Evolutionary conservation across 2,888 invertebrate genomes (phyloP).

Genomic region (Belgica antarctica): DNA sequence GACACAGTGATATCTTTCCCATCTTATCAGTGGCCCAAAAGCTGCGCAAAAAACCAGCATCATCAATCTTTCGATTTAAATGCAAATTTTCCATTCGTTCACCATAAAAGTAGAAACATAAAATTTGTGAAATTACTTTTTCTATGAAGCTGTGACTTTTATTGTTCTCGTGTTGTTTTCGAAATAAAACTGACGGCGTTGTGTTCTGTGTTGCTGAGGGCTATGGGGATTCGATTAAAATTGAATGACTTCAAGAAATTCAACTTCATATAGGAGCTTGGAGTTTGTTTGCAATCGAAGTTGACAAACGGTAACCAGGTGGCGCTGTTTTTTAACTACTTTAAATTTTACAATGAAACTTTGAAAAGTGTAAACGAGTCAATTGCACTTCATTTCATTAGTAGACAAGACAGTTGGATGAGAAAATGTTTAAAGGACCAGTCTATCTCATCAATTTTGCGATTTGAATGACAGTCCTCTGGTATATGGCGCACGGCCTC

Average conservation of each 20-base stretch:
- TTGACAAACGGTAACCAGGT: no score
- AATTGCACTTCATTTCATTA: no score
- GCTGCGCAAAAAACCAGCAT: neutral
- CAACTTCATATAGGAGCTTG: no score
- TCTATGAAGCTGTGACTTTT: neutral
- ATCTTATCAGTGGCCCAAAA: neutral
- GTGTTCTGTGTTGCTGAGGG: neutral
- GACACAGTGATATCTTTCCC: no score
- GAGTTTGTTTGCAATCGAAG: no score
- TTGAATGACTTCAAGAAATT: no score
- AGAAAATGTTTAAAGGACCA: no score
- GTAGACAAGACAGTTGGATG: neutral
- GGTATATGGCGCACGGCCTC: no score
- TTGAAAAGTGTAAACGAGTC: no score
- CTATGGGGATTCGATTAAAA: neutral
- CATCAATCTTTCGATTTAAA: constrained; percentile 34
- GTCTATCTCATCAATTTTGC: no score
- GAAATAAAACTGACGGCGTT: neutral
- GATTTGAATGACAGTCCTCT: no score
- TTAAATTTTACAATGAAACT: neutral
- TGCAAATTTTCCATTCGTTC: constrained; percentile 8
- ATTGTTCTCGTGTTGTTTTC: neutral
- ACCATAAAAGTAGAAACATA: constrained; percentile 15
- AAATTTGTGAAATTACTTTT: constrained; percentile 23
- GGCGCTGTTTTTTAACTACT: no score